Evolutionary conservation across 2,888 invertebrate genomes (phyloP).

Genomic region (Atrina japonica): DNA sequence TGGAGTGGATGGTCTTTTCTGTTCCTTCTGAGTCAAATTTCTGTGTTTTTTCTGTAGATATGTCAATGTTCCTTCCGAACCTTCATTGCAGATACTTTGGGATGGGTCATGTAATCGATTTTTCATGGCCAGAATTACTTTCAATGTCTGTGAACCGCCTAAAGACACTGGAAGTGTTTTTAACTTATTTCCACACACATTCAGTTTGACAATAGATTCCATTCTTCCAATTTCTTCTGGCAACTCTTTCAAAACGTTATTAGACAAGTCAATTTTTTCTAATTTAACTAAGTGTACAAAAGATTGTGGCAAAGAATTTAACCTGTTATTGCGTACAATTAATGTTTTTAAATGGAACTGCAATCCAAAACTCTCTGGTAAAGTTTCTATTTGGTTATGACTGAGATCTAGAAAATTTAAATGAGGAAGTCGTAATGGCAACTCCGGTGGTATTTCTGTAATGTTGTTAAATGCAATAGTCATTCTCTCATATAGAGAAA

Average conservation of each 20-base stretch:
- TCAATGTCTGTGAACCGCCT: constrained; percentile 67
- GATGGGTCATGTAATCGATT: constrained; percentile 76
- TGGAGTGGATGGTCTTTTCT: constrained; percentile 44
- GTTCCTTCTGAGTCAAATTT: constrained; percentile 37
- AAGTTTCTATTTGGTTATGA: constrained; percentile 73
- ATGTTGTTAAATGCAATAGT: constrained; percentile 78
- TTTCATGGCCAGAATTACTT: constrained; percentile 70
- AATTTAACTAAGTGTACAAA: constrained; percentile 76
- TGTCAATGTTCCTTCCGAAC: constrained; percentile 72
- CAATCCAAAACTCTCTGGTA: constrained; percentile 79
- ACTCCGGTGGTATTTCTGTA: constrained; percentile 75
- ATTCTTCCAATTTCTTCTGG: constrained; percentile 76
- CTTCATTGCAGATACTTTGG: constrained; percentile 75
- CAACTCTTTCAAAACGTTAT: constrained; percentile 73
- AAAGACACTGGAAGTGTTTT: constrained; percentile 74
- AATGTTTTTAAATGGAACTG: constrained; percentile 77
- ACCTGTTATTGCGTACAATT: constrained; percentile 73
- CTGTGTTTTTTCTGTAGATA: constrained; percentile 69
- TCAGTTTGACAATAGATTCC: constrained; percentile 74
- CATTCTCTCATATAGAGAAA: constrained; percentile 78
- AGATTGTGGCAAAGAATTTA: constrained; percentile 73
- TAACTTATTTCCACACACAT: constrained; percentile 77
- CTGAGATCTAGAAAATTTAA: constrained; percentile 77
- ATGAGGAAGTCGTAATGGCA: constrained; percentile 79
- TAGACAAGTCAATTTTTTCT: constrained; percentile 77